Percentiles rank a stretch among this genome's conserved stretches.
These are phyloP conservation scores for Syngnathus scovelli DNA, from an alignment of 2,113 vertebrate genomes.

Conservation along the genomic window DNA sequence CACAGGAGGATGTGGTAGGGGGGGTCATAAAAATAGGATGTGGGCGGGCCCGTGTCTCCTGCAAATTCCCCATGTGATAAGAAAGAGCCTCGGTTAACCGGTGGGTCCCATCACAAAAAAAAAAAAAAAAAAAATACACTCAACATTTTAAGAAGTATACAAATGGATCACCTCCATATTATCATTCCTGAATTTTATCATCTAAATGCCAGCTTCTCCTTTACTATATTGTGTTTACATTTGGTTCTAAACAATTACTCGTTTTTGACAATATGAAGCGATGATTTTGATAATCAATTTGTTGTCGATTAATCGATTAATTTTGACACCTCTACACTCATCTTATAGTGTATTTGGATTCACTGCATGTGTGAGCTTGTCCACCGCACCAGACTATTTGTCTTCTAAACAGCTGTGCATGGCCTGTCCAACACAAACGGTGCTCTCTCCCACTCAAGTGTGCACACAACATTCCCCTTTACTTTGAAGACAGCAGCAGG, in stretches of 20 bases:
- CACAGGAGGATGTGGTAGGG: slow-evolving; percentile 38
- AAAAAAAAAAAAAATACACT: no score
- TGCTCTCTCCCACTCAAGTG: slow-evolving; percentile 22
- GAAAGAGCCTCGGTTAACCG: slow-evolving; percentile 13
- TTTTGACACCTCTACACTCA: neutral
- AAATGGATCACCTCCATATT: no score
- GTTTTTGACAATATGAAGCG: no score
- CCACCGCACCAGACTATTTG: slow-evolving; percentile 35
- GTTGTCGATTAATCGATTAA: no score
- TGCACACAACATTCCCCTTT: slow-evolving; percentile 36
- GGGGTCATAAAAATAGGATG: slow-evolving; percentile 54
- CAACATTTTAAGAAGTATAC: no score
- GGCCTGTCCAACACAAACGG: slow-evolving; percentile 52
- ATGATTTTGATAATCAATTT: no score
- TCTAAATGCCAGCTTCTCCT: no score
- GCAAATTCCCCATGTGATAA: slow-evolving; percentile 55
- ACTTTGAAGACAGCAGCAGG: slow-evolving; percentile 57
- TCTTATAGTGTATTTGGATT: slow-evolving; percentile 26
- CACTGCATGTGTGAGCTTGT: slow-evolving; percentile 46
- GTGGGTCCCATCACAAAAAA: no score
- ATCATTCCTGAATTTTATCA: no score
- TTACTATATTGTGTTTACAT: no score
- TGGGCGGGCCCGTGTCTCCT: slow-evolving; percentile 45
- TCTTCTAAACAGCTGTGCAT: slow-evolving; percentile 62
- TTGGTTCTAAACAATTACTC: no score